Percentiles rank a stretch among this genome's conserved stretches.
Conservation (phyloP, 1,140 invertebrate species). For the Drosophila fuyamai region DNA sequence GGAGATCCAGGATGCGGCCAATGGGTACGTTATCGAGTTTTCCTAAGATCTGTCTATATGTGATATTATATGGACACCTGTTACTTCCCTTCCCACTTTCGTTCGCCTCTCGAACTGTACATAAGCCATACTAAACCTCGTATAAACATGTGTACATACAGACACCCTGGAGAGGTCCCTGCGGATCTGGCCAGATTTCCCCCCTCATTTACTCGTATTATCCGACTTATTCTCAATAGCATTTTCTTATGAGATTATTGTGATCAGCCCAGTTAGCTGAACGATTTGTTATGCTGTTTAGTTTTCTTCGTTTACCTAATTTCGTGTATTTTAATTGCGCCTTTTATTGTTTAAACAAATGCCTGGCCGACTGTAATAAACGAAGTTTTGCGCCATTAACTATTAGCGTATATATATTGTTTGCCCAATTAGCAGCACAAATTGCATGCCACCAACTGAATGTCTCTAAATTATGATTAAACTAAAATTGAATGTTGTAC, state of each 20-base stretch:
- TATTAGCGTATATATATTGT: slow-evolving; percentile 55
- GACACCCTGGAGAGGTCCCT: slow-evolving; percentile 21
- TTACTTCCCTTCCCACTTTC: slow-evolving; percentile 44
- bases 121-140: slow-evolving; percentile 56
- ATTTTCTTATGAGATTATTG: slow-evolving; percentile 74
- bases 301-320: slow-evolving; percentile 52
- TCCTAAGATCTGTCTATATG: slow-evolving; percentile 10
- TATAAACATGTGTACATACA: slow-evolving; percentile 50
- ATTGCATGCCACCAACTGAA: slow-evolving; percentile 55
- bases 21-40: slow-evolving; percentile 88
- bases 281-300: slow-evolving; percentile 83
- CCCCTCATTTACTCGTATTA: slow-evolving; percentile 25
- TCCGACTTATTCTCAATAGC: slow-evolving; percentile 39
- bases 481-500: slow-evolving; percentile 74
- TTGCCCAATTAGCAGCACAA: slow-evolving; percentile 71
- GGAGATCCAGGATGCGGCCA: slow-evolving; percentile 92
- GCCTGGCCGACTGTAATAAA: slow-evolving; percentile 55
- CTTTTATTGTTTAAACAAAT: slow-evolving; percentile 47
- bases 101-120: slow-evolving; percentile 56
- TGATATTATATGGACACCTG: slow-evolving; percentile 2
- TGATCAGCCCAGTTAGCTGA: slow-evolving; percentile 62
- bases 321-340: slow-evolving; percentile 46
- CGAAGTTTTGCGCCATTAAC: slow-evolving; percentile 46
- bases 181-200: slow-evolving; percentile 9
- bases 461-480: slow-evolving; percentile 45